A percentile compares a stretch with the other conserved stretches of the same genome.
Evolutionary conservation across 2,797 vertebrate genomes (phyloP).

Genomic region (Rhodeus uyekii): DNA sequence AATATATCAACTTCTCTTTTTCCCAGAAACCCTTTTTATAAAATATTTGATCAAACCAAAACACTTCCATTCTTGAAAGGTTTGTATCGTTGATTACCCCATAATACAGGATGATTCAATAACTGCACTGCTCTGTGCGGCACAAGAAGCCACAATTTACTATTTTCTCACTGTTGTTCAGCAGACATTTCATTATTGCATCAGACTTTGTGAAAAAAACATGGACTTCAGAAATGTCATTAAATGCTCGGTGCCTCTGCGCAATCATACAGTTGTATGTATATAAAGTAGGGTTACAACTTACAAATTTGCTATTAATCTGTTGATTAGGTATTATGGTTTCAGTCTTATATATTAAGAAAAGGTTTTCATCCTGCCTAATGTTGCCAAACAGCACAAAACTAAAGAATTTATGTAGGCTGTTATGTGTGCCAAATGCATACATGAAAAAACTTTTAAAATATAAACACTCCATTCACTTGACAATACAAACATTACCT

Average conservation of each 20-base stretch:
- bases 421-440: too few relatives aligned
- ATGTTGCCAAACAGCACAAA: neutral
- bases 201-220: neutral
- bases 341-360: too few relatives aligned
- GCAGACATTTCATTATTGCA: neutral
- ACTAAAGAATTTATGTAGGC: neutral
- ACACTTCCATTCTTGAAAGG: neutral
- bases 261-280: neutral
- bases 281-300: neutral
- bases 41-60: neutral
- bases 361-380: neutral
- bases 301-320: neutral
- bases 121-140: neutral
- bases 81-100: neutral
- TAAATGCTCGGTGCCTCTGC: neutral
- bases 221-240: neutral
- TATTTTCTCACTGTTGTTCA: neutral
- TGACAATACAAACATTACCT: neutral
- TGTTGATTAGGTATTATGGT: too few relatives aligned
- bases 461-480: neutral
- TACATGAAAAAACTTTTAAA: neutral
- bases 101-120: neutral
- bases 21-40: neutral
- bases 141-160: neutral
- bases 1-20: neutral